Conservation (phyloP, 2,888 invertebrate genomes). For the Amphimallon solstitiale region DNA sequence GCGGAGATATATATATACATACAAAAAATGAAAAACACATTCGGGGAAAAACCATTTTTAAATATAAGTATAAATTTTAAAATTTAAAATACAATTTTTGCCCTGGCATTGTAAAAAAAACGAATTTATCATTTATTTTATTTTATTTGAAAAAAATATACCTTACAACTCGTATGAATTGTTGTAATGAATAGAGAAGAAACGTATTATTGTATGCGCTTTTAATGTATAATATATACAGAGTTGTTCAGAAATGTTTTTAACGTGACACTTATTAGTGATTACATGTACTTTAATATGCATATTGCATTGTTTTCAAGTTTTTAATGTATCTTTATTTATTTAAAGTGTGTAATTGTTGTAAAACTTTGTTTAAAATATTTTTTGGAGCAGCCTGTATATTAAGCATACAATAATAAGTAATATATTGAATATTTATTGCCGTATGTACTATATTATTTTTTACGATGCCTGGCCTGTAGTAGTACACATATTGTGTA, state of each 20-base stretch:
- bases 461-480: constrained; percentile 54
- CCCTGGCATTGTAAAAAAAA: constrained; percentile 22
- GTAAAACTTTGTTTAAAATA: no score
- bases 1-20: no score
- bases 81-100: constrained; percentile 15
- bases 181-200: background rate
- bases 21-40: background rate
- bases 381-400: no score
- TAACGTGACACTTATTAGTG: no score
- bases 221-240: no score
- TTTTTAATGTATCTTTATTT: no score
- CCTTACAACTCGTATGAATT: background rate
- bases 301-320: no score
- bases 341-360: no score
- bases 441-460: constrained; percentile 41
- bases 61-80: constrained; percentile 20
- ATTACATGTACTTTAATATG: no score
- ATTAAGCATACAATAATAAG: no score
- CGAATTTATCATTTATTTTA: no score
- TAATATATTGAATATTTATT: constrained; percentile 46
- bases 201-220: constrained; percentile 35
- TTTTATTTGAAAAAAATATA: background rate
- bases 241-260: no score
- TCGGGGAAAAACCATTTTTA: constrained; percentile 12
- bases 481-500: constrained; percentile 57